phyloP scores from a whole-genome alignment of 2,797 vertebrate species.

The Amblyraja radiata region DNA sequence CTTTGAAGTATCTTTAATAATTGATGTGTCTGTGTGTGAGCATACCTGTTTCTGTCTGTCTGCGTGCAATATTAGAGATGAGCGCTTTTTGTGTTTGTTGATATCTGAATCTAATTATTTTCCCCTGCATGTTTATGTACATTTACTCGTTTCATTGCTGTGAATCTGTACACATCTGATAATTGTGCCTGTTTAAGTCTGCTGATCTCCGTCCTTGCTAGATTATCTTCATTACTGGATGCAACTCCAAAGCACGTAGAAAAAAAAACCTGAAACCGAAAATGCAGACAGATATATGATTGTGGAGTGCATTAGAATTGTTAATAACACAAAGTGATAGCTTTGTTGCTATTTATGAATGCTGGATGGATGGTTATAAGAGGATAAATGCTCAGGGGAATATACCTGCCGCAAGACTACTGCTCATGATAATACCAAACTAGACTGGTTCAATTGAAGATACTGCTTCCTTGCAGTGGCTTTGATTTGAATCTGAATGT shows the following conservation, averaged over 20 bases:
- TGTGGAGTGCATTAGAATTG: background rate
- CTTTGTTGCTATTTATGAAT: background rate
- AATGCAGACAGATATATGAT: background rate
- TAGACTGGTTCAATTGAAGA: background rate
- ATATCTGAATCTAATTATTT: background rate
- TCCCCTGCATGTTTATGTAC: background rate
- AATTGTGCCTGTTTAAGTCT: background rate
- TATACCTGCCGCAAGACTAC: background rate
- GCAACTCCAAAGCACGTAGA: background rate
- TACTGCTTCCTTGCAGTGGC: background rate
- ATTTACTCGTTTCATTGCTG: background rate
- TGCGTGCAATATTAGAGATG: background rate
- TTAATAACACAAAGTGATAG: background rate
- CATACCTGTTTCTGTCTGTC: background rate
- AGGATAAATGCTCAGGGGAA: background rate
- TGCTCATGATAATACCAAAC: background rate
- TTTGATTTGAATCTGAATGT: background rate
- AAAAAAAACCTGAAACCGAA: no score
- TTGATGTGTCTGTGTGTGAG: background rate
- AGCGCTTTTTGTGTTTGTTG: background rate
- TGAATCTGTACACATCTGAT: background rate
- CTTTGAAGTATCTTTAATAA: constrained; percentile 25
- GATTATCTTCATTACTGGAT: background rate
- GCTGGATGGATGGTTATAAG: background rate
- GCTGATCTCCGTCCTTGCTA: background rate